Percentiles rank a stretch among this genome's conserved stretches.
Conservation (phyloP, 2,888 invertebrate species). For the Nephrocerus scutellatus region DNA sequence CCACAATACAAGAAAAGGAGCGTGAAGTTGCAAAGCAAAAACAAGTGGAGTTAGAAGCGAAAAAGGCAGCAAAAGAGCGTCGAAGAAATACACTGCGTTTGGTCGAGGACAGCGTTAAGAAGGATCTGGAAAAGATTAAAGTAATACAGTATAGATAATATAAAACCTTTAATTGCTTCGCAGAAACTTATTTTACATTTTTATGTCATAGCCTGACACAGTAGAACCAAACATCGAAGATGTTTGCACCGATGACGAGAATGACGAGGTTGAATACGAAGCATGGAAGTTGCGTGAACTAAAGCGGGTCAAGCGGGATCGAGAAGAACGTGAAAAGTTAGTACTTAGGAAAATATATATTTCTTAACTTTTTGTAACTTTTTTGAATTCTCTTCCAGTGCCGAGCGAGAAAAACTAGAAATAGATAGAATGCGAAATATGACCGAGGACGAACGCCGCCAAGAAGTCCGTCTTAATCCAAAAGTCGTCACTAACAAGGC, state of each 20-base stretch:
- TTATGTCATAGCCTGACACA: slow-evolving; percentile 53
- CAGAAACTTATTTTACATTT: slow-evolving; percentile 1
- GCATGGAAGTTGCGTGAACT: slow-evolving; percentile 96
- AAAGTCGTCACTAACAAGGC: slow-evolving; percentile 90
- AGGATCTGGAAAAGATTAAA: slow-evolving; percentile 63
- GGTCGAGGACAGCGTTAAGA: slow-evolving; percentile 81
- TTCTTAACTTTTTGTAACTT: not conserved
- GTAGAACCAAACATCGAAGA: slow-evolving; percentile 74
- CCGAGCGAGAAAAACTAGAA: slow-evolving; percentile 80
- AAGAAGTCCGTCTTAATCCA: slow-evolving; percentile 84
- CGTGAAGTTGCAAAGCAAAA: slow-evolving; percentile 78
- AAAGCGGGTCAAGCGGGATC: slow-evolving; percentile 90
- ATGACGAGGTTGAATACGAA: slow-evolving; percentile 94
- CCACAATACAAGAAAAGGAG: slow-evolving; percentile 92
- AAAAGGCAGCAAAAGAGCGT: slow-evolving; percentile 81
- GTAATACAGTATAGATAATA: slow-evolving; percentile 30
- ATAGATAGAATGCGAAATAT: slow-evolving; percentile 85
- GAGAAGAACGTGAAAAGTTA: slow-evolving; percentile 90
- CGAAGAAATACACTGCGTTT: slow-evolving; percentile 80
- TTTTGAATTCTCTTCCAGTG: slow-evolving; percentile 16
- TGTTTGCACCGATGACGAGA: slow-evolving; percentile 90
- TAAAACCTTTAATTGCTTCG: not conserved
- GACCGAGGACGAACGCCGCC: slow-evolving; percentile 92
- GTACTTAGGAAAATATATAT: slow-evolving; percentile 47
- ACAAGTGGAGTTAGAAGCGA: slow-evolving; percentile 74